Percentiles rank a stretch among this genome's conserved stretches.
These are phyloP conservation scores for Penaeus chinensis DNA, from an alignment of 1,140 invertebrate genomes.

Conservation along the genomic window DNA sequence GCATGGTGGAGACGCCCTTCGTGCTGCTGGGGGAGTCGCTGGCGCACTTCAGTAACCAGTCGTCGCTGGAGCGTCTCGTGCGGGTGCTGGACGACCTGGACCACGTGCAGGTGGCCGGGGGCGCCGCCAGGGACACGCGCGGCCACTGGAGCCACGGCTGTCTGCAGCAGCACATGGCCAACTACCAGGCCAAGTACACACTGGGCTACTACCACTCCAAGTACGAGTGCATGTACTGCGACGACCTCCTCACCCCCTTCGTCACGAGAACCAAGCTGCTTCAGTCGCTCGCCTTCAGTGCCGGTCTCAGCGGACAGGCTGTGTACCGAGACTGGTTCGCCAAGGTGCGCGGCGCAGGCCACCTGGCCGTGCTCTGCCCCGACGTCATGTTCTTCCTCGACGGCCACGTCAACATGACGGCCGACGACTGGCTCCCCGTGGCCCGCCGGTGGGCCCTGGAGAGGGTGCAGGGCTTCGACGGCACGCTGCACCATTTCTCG, in stretches of 20 bases:
- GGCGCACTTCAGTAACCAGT: constrained; percentile 31
- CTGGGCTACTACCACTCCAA: constrained; percentile 38
- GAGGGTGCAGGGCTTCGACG: background rate
- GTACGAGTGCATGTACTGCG: constrained; percentile 36
- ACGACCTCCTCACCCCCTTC: constrained; percentile 29
- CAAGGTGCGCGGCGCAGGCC: constrained; percentile 28
- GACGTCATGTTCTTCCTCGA: constrained; percentile 37
- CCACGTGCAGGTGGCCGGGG: constrained; percentile 24
- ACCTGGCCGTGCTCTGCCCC: constrained; percentile 31
- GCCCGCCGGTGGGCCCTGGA: constrained; percentile 7
- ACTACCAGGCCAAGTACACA: constrained; percentile 21
- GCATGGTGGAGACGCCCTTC: background rate
- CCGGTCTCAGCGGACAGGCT: constrained; percentile 2
- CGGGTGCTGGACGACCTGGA: constrained; percentile 16
- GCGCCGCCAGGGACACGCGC: constrained; percentile 17
- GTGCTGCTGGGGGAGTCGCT: constrained; percentile 16
- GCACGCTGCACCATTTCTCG: background rate
- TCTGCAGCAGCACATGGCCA: background rate
- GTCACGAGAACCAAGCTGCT: constrained; percentile 1
- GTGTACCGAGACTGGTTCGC: constrained; percentile 31
- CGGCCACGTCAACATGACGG: constrained; percentile 13
- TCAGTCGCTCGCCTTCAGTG: background rate
- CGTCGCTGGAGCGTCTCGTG: constrained; percentile 27
- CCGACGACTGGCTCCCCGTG: constrained; percentile 2
- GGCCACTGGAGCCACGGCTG: constrained; percentile 11